phyloP scores from a whole-genome alignment of 37 sponge, comb jelly and placozoan genomes.

The Petrosia ficiformis region DNA sequence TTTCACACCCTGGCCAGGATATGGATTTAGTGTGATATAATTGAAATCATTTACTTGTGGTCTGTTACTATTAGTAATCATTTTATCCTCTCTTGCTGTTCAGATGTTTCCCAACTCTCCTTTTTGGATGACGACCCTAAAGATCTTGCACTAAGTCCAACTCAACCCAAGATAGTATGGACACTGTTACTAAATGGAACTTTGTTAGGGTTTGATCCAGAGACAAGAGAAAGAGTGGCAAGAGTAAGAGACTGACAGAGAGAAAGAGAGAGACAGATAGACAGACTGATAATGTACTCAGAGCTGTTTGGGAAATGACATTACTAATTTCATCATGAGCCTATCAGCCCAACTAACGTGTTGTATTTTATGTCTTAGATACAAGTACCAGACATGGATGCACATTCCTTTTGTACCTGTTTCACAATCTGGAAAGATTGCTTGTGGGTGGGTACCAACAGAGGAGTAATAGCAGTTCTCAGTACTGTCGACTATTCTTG shows the following conservation, averaged over 20 bases:
- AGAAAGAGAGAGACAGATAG: too few relatives aligned
- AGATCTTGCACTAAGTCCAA: conserved; percentile 40
- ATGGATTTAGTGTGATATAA: too few relatives aligned
- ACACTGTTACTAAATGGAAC: conserved; percentile 52
- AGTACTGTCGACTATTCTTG: background rate
- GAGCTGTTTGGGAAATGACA: too few relatives aligned
- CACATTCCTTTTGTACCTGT: conserved; percentile 38
- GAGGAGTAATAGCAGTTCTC: conserved; percentile 48
- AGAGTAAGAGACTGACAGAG: conserved; percentile 30
- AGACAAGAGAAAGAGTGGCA: conserved; percentile 34
- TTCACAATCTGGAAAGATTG: conserved; percentile 40
- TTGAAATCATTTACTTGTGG: too few relatives aligned
- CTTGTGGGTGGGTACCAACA: conserved; percentile 59
- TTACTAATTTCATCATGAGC: too few relatives aligned
- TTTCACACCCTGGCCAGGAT: too few relatives aligned
- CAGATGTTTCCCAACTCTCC: conserved; percentile 67
- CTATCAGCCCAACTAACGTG: background rate
- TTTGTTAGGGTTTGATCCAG: conserved; percentile 66
- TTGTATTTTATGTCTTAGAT: conserved; percentile 21
- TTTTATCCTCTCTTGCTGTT: background rate
- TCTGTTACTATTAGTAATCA: too few relatives aligned
- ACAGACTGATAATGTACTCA: too few relatives aligned
- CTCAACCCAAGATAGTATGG: conserved; percentile 52
- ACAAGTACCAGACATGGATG: conserved; percentile 42
- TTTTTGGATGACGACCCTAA: conserved; percentile 60